phyloP scores from a whole-genome alignment of 2,797 vertebrate species.

The Melanotaenia parkinsoni region DNA sequence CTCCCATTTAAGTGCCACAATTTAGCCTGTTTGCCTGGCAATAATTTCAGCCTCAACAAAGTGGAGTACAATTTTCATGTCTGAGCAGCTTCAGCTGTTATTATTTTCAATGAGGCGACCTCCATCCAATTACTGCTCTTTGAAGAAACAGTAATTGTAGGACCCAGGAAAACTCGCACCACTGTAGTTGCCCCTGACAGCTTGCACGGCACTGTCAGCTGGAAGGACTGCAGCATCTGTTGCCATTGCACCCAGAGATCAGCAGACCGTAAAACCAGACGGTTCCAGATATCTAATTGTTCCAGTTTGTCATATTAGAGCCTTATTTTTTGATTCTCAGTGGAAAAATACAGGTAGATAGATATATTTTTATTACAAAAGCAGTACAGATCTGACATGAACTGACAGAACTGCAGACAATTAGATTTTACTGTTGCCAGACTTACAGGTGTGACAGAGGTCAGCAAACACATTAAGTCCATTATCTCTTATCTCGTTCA shows the following conservation, averaged over 20 bases:
- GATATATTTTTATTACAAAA: background rate
- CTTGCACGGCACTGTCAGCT: constrained; percentile 13
- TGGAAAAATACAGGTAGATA: background rate
- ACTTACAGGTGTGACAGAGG: background rate
- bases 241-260: constrained; percentile 7
- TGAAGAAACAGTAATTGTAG: constrained; percentile 38
- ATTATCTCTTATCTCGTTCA: background rate
- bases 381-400: background rate
- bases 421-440: background rate
- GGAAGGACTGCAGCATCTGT: constrained; percentile 5
- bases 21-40: background rate
- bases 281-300: background rate
- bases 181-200: constrained; percentile 25
- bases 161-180: background rate
- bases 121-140: constrained; percentile 43
- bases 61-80: constrained; percentile 2
- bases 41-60: constrained; percentile 6
- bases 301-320: background rate
- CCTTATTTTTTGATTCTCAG: background rate
- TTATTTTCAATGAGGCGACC: constrained; percentile 20
- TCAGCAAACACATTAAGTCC: background rate
- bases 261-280: background rate
- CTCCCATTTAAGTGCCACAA: constrained; percentile 9
- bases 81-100: constrained; percentile 15
- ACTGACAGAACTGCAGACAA: background rate